These are phyloP conservation scores for Agrilus cyanescens DNA, from an alignment of 2,888 invertebrate genomes.

Conservation along the genomic window DNA sequence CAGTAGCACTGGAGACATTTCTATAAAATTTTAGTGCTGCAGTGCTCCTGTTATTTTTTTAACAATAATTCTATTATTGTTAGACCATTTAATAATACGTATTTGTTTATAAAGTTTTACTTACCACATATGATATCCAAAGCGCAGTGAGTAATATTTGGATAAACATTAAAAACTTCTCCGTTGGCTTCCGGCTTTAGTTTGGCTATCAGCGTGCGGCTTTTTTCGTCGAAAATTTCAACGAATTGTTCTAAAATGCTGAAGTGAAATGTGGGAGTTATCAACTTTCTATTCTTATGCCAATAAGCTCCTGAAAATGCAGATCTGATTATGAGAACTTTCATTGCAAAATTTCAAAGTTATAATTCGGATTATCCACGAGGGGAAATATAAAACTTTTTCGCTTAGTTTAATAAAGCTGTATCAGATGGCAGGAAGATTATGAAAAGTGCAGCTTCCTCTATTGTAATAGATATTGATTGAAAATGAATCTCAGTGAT, in stretches of 20 bases:
- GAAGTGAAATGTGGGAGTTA: conserved; percentile 28
- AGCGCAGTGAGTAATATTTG: conserved; percentile 23
- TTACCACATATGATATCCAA: conserved; percentile 29
- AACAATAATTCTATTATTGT: too few species aligned
- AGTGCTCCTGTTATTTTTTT: too few species aligned
- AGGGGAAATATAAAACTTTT: neutral
- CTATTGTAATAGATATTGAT: too few species aligned
- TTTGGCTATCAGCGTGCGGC: conserved; percentile 17
- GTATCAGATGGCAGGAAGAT: too few species aligned
- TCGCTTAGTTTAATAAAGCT: too few species aligned
- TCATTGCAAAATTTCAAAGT: neutral
- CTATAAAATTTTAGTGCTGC: too few species aligned
- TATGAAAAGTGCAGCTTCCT: too few species aligned
- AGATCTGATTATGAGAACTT: neutral
- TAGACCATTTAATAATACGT: too few species aligned
- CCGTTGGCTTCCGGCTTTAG: conserved; percentile 17
- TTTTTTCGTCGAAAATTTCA: conserved; percentile 23
- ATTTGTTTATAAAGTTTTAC: conserved; percentile 8
- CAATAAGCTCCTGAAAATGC: conserved; percentile 18
- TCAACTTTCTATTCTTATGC: conserved; percentile 21
- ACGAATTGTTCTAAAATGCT: conserved; percentile 24
- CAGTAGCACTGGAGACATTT: too few species aligned
- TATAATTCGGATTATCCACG: neutral
- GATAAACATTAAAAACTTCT: conserved; percentile 24
- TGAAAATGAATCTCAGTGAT: too few species aligned